phyloP scores from a whole-genome alignment of 2,113 vertebrate species.

The Notarius lentiginosus region DNA sequence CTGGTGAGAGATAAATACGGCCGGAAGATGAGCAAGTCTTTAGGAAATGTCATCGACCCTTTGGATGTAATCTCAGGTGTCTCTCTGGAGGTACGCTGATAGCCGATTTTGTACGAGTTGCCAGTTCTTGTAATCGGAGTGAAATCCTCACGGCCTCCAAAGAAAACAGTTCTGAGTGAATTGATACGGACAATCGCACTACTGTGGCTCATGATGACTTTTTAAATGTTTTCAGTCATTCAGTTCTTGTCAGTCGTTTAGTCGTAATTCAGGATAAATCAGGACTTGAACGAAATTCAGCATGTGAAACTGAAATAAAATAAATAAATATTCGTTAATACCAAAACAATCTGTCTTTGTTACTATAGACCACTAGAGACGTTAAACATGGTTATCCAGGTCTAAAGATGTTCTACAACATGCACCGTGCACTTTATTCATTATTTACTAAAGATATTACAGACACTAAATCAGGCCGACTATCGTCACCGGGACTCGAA shows the following conservation, averaged over 20 bases:
- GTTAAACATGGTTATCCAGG: neutral
- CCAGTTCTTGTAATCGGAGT: neutral
- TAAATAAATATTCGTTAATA: neutral
- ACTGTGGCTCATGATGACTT: neutral
- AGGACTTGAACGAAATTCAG: neutral
- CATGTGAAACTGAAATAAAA: neutral
- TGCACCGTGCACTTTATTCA: neutral
- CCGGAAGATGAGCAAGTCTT: slow-evolving; percentile 91
- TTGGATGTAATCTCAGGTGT: slow-evolving; percentile 83
- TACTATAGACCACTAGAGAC: neutral
- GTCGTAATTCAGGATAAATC: neutral
- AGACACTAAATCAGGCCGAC: no score
- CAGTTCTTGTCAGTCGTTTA: neutral
- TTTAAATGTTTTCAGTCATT: neutral
- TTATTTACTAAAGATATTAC: no score
- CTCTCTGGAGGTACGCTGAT: slow-evolving; percentile 77
- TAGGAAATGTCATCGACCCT: slow-evolving; percentile 89
- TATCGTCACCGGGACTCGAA: no score
- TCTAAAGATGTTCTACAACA: neutral
- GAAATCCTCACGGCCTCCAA: neutral
- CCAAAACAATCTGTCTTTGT: neutral
- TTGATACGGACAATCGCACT: neutral
- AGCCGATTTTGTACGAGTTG: neutral
- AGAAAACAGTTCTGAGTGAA: neutral
- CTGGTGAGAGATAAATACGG: slow-evolving; percentile 87